phyloP scores from a whole-genome alignment of 2,888 invertebrate species.

The Standfussiana lucernea region DNA sequence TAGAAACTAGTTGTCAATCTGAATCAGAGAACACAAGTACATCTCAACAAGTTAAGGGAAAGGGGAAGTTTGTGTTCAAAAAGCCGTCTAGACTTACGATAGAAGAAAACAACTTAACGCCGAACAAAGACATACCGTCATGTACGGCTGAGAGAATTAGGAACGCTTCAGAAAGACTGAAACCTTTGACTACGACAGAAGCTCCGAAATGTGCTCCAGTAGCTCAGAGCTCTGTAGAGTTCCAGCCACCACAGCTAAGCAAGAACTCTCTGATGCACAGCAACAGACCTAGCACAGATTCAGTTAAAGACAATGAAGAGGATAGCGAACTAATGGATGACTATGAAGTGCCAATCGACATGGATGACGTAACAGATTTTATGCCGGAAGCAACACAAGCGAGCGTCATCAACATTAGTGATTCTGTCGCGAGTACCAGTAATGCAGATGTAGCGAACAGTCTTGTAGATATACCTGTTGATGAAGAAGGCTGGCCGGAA shows the following conservation, averaged over 20 bases:
- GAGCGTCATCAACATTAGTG: slow-evolving; percentile 77
- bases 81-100: slow-evolving; percentile 79
- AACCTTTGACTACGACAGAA: slow-evolving; percentile 77
- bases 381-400: slow-evolving; percentile 68
- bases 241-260: slow-evolving; percentile 83
- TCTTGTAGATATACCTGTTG: slow-evolving; percentile 75
- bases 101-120: slow-evolving; percentile 73
- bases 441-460: slow-evolving; percentile 70
- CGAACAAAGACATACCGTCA: slow-evolving; percentile 78
- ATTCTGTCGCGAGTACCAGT: slow-evolving; percentile 75
- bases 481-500: slow-evolving; percentile 91
- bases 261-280: slow-evolving; percentile 74
- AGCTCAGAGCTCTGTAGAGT: slow-evolving; percentile 84
- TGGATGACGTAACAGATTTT: slow-evolving; percentile 78
- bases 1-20: slow-evolving; percentile 72
- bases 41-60: slow-evolving; percentile 75
- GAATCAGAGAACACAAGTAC: slow-evolving; percentile 69
- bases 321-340: slow-evolving; percentile 72
- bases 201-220: slow-evolving; percentile 72
- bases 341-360: slow-evolving; percentile 76
- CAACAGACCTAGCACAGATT: slow-evolving; percentile 75
- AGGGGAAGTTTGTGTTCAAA: slow-evolving; percentile 87
- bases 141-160: slow-evolving; percentile 83
- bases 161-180: slow-evolving; percentile 80
- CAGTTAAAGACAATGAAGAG: slow-evolving; percentile 70